These are phyloP conservation scores for Pica pica DNA, from an alignment of 2,113 vertebrate species.

Conservation along the genomic window DNA sequence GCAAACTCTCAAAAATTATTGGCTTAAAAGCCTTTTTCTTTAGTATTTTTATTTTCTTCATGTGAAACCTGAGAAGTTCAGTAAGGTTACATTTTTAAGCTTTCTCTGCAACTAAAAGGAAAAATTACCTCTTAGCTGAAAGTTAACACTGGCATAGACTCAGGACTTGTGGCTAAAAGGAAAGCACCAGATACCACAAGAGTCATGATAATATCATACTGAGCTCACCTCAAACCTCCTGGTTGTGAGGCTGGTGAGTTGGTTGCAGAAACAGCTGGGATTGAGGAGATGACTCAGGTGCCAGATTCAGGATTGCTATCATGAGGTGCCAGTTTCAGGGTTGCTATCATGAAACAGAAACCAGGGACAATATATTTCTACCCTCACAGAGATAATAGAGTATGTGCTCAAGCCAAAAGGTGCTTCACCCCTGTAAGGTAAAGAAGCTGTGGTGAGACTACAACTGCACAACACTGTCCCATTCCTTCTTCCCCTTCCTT, in stretches of 20 bases:
- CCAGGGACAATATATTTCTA: background rate
- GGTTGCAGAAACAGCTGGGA: accelerated
- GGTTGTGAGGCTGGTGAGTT: background rate
- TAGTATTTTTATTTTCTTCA: background rate
- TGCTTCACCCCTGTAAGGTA: background rate
- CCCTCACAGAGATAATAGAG: accelerated
- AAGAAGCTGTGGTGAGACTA: background rate
- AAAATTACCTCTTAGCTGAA: background rate
- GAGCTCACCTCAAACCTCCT: background rate
- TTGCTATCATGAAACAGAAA: background rate
- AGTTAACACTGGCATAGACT: background rate
- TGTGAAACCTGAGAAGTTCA: background rate
- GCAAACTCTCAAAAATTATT: background rate
- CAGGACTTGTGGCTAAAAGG: background rate
- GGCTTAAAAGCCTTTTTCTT: background rate
- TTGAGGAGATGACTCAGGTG: background rate
- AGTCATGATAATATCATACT: background rate
- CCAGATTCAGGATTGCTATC: background rate
- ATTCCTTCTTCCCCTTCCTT: background rate
- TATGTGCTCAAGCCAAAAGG: accelerated
- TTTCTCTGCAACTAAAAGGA: background rate
- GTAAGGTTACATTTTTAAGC: background rate
- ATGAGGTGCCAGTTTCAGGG: background rate
- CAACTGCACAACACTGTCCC: background rate
- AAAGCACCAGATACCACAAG: background rate